Evolutionary conservation across 1,140 invertebrate species (phyloP).

Genomic region (Stegodyphus mimosarum): DNA sequence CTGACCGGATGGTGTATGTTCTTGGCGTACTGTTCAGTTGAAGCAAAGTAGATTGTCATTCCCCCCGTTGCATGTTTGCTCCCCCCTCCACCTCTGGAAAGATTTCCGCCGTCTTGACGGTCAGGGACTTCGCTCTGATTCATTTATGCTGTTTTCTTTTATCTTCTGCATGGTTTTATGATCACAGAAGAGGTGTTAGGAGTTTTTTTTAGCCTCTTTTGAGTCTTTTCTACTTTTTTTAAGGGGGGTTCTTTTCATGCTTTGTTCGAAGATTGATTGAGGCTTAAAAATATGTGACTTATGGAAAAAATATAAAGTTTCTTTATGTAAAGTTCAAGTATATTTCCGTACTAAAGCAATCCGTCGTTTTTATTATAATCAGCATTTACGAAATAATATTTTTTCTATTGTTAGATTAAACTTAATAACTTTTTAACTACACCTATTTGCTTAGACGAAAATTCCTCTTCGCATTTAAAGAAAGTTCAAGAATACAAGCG

Average conservation of each 20-base stretch:
- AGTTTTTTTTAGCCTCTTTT: background rate
- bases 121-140: background rate
- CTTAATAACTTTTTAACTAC: no score
- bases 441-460: no score
- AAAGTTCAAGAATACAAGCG: no score
- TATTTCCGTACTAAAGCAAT: background rate
- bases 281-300: background rate
- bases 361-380: no score
- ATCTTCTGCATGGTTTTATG: background rate
- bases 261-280: background rate
- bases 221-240: background rate
- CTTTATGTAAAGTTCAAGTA: background rate
- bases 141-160: background rate
- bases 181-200: background rate
- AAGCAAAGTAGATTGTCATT: background rate
- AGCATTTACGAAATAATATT: no score
- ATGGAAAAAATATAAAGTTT: background rate
- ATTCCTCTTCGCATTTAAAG: no score
- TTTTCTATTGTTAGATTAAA: no score
- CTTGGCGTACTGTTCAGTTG: background rate
- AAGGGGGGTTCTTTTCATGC: background rate
- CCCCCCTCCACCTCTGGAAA: background rate
- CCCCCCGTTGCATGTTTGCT: background rate
- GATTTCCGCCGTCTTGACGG: background rate
- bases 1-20: constrained; percentile 55